Conservation (phyloP, 2,113 vertebrate genomes). For the Epinephelus lanceolatus region DNA sequence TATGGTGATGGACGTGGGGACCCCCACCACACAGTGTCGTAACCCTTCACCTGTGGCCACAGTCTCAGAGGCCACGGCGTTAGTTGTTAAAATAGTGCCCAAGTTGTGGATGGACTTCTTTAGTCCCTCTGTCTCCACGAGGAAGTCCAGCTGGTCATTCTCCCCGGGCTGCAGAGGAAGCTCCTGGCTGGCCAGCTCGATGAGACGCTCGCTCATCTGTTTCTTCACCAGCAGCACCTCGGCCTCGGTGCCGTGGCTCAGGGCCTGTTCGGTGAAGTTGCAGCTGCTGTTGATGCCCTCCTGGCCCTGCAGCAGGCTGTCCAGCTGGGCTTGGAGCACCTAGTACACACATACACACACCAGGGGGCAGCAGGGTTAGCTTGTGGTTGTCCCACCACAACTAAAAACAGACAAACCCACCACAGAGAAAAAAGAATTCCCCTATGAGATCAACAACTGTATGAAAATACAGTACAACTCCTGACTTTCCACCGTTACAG, state of each 20-base stretch:
- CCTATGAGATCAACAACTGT: neutral
- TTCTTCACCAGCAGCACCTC: constrained; percentile 98
- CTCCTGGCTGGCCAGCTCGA: constrained; percentile 89
- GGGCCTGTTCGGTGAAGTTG: constrained; percentile 94
- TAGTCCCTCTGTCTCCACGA: constrained; percentile 94
- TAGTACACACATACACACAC: constrained; percentile 62
- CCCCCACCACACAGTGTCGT: constrained; percentile 92
- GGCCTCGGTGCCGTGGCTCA: constrained; percentile 93
- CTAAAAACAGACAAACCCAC: neutral
- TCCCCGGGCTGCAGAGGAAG: constrained; percentile 93
- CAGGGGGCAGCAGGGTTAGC: constrained; percentile 51
- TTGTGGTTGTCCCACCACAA: neutral
- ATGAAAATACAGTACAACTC: neutral
- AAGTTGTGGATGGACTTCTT: constrained; percentile 98
- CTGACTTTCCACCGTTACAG: neutral
- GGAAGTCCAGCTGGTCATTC: constrained; percentile 94
- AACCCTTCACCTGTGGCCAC: constrained; percentile 95
- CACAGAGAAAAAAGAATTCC: neutral
- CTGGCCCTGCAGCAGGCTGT: constrained; percentile 92
- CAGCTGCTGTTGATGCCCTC: constrained; percentile 95
- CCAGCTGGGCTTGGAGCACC: constrained; percentile 96
- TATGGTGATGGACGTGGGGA: constrained; percentile 92
- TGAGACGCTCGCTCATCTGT: constrained; percentile 95
- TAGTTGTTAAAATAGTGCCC: constrained; percentile 94
- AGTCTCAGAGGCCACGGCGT: constrained; percentile 93